A percentile compares a stretch with the other conserved stretches of the same genome.
These are phyloP conservation scores for Meda fulgida DNA, from an alignment of 2,797 vertebrate genomes.

Conservation along the genomic window DNA sequence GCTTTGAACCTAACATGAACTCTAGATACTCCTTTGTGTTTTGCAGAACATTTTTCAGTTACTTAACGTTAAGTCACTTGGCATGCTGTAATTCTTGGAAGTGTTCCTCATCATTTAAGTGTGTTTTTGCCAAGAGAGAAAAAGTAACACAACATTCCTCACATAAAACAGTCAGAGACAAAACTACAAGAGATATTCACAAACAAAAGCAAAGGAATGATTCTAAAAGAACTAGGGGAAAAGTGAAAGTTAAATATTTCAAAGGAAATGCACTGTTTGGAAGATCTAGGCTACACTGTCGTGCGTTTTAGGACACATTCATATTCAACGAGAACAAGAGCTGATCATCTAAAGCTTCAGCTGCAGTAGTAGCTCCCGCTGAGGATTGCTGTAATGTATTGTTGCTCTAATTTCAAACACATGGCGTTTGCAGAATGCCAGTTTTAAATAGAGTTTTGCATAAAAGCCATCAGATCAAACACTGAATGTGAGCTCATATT, in stretches of 20 bases:
- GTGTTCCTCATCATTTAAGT: slow-evolving; percentile 52
- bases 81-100: slow-evolving; percentile 52
- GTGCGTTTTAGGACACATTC: slow-evolving; percentile 26
- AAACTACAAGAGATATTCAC: slow-evolving; percentile 48
- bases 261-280: slow-evolving; percentile 10
- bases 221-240: slow-evolving; percentile 49
- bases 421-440: slow-evolving; percentile 66
- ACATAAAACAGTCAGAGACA: slow-evolving; percentile 55
- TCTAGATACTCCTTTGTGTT: slow-evolving; percentile 49
- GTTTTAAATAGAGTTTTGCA: slow-evolving; percentile 74
- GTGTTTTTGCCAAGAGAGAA: slow-evolving; percentile 57
- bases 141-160: slow-evolving; percentile 59
- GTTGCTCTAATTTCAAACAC: slow-evolving; percentile 70
- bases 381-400: slow-evolving; percentile 54
- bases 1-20: slow-evolving; percentile 42
- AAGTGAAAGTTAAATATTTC: slow-evolving; percentile 16
- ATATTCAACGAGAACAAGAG: slow-evolving; percentile 44
- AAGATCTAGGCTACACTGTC: slow-evolving; percentile 23
- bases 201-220: slow-evolving; percentile 54
- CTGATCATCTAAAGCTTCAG: slow-evolving; percentile 49
- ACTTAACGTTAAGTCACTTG: slow-evolving; percentile 56
- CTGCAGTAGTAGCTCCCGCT: slow-evolving; percentile 42
- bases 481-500: slow-evolving; percentile 51
- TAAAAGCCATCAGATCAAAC: slow-evolving; percentile 38
- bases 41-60: slow-evolving; percentile 55